Evolutionary conservation across 2,888 invertebrate species (phyloP), one percentile per base, ranked within the genome.

Genomic region (Tholera decimalis): DNA sequence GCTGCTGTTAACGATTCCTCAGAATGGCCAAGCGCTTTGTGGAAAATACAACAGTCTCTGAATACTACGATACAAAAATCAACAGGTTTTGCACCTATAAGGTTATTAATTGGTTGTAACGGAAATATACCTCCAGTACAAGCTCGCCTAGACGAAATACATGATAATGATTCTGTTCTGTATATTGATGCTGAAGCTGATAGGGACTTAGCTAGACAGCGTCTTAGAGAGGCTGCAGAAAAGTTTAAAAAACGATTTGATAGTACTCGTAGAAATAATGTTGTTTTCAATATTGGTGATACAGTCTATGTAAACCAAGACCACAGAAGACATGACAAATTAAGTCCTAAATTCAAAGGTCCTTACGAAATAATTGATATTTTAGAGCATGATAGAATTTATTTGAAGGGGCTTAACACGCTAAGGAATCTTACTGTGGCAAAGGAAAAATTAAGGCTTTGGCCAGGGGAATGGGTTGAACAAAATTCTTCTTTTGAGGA

Each of bases 1-100:
- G 41, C 58, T 20, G 41, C 33, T 24, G 33, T 35, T 39, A 39
- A 18, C 13, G 26, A 39, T 39, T 37, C 37, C 8, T 53, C 51
- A 53, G 51, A 53, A 37, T 53, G 51, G 78, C 79, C 37, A 39
- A 39, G 18, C 37, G 35, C 11, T 37, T 37, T 49, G 15, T 58
- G 41, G 39, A 59, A 59, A 30, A 24, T 59, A 20, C 50, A 59
- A 15, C 22, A 24, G 22, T 41, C 50, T 30, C 3, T 59, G 1
- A 59, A 59, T 30, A 59, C 58, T 1, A 59, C 41, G 4, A n/a
- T 50, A 15, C 58, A 59, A 59, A 59, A 59, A 50, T 6, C 59
- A 8, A 51, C 43, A 22, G 50, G 51, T 33, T 59, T 59, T 41
- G 22, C 59, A 11, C 59, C 59, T 22, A 24, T 22, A 8, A 47